Evolutionary conservation across 2,888 invertebrate genomes (phyloP).

Genomic region (Drosophila flavopinicola): DNA sequence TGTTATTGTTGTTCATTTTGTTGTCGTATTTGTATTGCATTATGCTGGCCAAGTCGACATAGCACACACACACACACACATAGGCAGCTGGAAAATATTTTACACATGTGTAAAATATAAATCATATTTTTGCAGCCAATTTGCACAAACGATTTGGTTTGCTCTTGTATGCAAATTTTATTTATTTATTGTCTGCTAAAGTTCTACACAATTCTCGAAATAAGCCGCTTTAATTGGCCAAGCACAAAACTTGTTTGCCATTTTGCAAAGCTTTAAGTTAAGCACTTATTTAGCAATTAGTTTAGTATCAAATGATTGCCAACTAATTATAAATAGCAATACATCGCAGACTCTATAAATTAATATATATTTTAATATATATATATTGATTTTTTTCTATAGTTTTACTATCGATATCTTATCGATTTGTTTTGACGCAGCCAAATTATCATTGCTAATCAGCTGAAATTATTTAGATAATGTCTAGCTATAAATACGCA

Average conservation of each 20-base stretch:
- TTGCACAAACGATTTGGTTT: conserved; percentile 75
- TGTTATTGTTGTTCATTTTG: conserved; percentile 27
- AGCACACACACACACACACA: conserved; percentile 18
- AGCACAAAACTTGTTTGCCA: not conserved
- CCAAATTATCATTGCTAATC: not conserved
- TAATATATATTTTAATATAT: no score
- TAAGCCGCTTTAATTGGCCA: conserved; percentile 50
- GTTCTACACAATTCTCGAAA: conserved; percentile 12
- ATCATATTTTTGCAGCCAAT: conserved; percentile 75
- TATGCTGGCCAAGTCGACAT: conserved; percentile 55
- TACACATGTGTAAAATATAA: conserved; percentile 69
- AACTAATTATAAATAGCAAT: conserved; percentile 13
- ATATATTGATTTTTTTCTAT: no score
- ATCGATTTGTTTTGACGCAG: conserved; percentile 1
- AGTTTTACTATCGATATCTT: no score
- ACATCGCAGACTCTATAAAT: conserved; percentile 10
- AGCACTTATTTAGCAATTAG: not conserved
- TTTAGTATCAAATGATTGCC: not conserved
- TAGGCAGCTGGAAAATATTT: conserved; percentile 49
- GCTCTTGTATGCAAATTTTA: conserved; percentile 28
- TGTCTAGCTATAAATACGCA: not conserved
- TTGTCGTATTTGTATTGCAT: conserved; percentile 71
- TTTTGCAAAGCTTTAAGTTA: conserved; percentile 5
- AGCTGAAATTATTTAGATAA: not conserved
- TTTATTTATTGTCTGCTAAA: conserved; percentile 55